A percentile compares a stretch with the other conserved stretches of the same genome.
phyloP scores from a whole-genome alignment of 1,140 invertebrate genomes.

The Drosophila lini region DNA sequence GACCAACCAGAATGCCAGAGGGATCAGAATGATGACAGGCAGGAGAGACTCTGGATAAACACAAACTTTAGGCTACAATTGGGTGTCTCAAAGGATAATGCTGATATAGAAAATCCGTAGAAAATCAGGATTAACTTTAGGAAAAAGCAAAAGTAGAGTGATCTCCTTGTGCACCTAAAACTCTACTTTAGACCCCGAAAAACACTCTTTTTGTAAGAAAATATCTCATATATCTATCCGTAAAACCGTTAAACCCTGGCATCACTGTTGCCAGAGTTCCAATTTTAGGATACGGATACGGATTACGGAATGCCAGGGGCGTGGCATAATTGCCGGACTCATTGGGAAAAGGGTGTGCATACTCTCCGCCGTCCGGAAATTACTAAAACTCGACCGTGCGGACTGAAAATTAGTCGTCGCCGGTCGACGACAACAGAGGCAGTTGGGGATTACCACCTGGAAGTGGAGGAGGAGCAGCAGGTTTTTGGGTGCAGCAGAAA shows the following conservation, averaged over 20 bases:
- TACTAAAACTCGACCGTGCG: slow-evolving; percentile 60
- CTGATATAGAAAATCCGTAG: background rate
- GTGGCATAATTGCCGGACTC: slow-evolving; percentile 62
- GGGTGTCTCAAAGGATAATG: background rate
- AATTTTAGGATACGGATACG: slow-evolving; percentile 6
- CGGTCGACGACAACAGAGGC: background rate
- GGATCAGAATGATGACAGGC: background rate
- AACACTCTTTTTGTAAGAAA: background rate
- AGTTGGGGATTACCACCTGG: slow-evolving; percentile 49
- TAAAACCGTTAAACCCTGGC: background rate
- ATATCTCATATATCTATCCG: background rate
- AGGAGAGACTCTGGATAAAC: slow-evolving; percentile 4
- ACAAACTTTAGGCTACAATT: background rate
- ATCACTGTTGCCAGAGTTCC: background rate
- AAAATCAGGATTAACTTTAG: background rate
- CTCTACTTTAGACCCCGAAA: background rate
- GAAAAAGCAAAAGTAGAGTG: background rate
- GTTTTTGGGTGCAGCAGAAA: slow-evolving; percentile 18
- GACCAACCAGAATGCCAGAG: slow-evolving; percentile 20
- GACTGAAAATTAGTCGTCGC: slow-evolving; percentile 48
- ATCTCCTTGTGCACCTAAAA: background rate
- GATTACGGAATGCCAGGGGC: slow-evolving; percentile 8
- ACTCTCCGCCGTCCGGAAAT: slow-evolving; percentile 50
- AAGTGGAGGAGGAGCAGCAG: background rate
- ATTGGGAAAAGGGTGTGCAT: slow-evolving; percentile 12